These are phyloP conservation scores for Suillia variegata DNA, from an alignment of 2,888 invertebrate genomes.

Conservation along the genomic window DNA sequence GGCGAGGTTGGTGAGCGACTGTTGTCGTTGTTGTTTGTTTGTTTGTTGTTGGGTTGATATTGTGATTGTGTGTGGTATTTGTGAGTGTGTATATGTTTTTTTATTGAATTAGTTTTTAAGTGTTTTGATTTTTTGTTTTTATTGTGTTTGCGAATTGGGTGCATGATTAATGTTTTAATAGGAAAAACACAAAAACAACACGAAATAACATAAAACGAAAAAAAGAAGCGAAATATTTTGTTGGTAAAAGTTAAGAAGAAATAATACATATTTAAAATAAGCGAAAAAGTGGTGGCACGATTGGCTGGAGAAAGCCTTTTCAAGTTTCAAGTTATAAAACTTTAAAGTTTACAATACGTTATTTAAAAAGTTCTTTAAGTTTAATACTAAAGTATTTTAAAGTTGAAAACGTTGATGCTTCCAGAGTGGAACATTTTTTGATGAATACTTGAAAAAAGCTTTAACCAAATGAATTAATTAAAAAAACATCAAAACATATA, in stretches of 20 bases:
- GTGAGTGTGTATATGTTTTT: conserved; percentile 33
- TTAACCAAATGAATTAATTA: conserved; percentile 18
- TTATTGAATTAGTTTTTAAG: conserved; percentile 15
- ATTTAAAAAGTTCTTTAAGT: too few species aligned
- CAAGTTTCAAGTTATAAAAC: neutral
- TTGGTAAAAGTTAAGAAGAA: neutral
- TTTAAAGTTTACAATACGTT: neutral
- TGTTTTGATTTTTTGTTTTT: conserved; percentile 16
- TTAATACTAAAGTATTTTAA: too few species aligned
- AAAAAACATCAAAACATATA: conserved; percentile 16
- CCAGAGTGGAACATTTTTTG: too few species aligned
- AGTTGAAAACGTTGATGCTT: too few species aligned
- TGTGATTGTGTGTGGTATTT: conserved; percentile 24
- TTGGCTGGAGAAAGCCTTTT: neutral
- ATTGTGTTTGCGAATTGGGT: conserved; percentile 20
- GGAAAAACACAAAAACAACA: conserved; percentile 38
- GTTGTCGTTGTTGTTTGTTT: conserved; percentile 15
- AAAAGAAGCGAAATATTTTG: conserved; percentile 18
- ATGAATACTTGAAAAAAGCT: too few species aligned
- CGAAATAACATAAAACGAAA: conserved; percentile 31
- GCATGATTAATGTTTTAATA: conserved; percentile 29
- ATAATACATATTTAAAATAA: neutral
- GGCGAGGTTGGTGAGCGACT: conserved; percentile 61
- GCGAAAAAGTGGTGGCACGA: too few species aligned
- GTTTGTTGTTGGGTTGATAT: conserved; percentile 10